Conservation (phyloP, 2,888 invertebrate species). For the Willowsia nigromaculata region DNA sequence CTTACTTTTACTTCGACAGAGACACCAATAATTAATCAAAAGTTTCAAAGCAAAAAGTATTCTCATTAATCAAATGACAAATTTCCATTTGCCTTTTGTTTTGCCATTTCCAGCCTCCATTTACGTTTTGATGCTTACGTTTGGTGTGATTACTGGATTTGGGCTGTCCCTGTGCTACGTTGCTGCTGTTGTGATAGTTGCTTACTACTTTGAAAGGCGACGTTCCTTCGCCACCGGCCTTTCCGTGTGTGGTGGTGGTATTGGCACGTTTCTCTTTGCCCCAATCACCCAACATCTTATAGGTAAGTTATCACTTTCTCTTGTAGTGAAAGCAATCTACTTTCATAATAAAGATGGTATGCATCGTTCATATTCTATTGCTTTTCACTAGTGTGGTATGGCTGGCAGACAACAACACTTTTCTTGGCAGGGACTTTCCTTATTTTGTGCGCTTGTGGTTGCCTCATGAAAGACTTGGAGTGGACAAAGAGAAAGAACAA, state of each 20-base stretch:
- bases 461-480: slow-evolving; percentile 91
- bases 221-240: slow-evolving; percentile 92
- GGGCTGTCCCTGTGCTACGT: slow-evolving; percentile 87
- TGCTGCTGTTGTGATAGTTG: slow-evolving; percentile 94
- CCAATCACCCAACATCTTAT: slow-evolving; percentile 88
- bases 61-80: not conserved
- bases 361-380: not conserved
- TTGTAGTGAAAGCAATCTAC: no score
- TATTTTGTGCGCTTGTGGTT: slow-evolving; percentile 90
- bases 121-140: slow-evolving; percentile 89
- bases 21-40: slow-evolving; percentile 25
- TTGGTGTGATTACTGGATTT: slow-evolving; percentile 91
- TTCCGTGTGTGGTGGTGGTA: slow-evolving; percentile 92
- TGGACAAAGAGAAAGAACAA: slow-evolving; percentile 84
- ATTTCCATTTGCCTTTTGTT: slow-evolving; percentile 12
- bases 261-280: slow-evolving; percentile 93
- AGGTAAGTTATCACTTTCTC: slow-evolving; percentile 74
- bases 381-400: slow-evolving; percentile 84
- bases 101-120: slow-evolving; percentile 84
- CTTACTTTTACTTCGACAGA: not conserved
- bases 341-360: no score
- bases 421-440: slow-evolving; percentile 91
- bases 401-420: slow-evolving; percentile 91
- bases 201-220: slow-evolving; percentile 92
- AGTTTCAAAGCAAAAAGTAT: slow-evolving; percentile 28